Base-by-base conservation (phyloP, 2,113 vertebrate genomes). In the Todiramphus saurophagus region DNA sequence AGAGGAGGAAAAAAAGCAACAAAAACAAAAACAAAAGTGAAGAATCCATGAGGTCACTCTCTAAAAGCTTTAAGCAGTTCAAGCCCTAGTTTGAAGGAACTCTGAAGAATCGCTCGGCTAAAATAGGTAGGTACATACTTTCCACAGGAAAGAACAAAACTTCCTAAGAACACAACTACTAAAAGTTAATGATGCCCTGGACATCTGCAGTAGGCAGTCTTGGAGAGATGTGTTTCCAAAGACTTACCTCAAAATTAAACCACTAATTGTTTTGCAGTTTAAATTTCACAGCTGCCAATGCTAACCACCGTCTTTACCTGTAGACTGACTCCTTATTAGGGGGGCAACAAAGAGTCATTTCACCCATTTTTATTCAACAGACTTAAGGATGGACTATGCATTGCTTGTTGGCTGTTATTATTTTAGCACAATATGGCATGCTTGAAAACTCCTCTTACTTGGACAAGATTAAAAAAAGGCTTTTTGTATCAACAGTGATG, bases 171-270 rank as follows among this genome's bases (percentile, higher is more conserved):
- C 6, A n/a, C 2, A 50, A 1, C 7, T 66, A n/a, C 25, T 64
- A 4, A 69, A 93, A 60, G 24, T 31, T 2, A 46, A 33, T 28
- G 16, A 41, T 39, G 10, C 0, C 4, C 13, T 25, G 12, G 25
- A 37, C 0, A 1, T n/a, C 73, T n/a, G 64, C 6, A 28, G 9
- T 25, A 68, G 8, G 8, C 10, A 30, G 7, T 23, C 24, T 39
- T 68, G 8, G 25, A 76, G 10, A 86, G 11, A 3, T 59, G 7
- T 28, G 2, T 60, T 83, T 74, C 31, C 17, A 77, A 76, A 69
- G 2, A 8, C 28, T 51, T 69, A 37, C 10, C 18, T 86, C 43
- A 37, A 72, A 79, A 63, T 51, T 41, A 50, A 81, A 46, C 12
- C 4, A 5, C 16, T 60, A 39, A 39, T 5, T 50, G 2, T 39